Evolutionary conservation across 2,888 invertebrate species (phyloP).

Genomic region (Charanyca ferruginea): DNA sequence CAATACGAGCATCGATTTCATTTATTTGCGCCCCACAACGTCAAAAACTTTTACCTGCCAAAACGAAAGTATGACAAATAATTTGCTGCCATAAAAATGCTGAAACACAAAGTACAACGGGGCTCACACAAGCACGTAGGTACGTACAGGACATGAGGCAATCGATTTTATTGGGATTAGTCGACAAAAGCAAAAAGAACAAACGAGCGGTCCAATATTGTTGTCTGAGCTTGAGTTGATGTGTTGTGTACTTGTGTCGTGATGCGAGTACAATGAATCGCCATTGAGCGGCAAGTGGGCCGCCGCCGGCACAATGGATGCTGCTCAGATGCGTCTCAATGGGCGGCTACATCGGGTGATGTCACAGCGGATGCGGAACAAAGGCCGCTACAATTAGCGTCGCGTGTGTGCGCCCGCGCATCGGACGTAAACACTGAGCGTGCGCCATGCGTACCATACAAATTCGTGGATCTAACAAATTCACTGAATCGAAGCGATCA

Average conservation of each 20-base stretch:
- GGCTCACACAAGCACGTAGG: background rate
- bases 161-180: constrained; percentile 17
- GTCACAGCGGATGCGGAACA: constrained; percentile 84
- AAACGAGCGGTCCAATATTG: constrained; percentile 34
- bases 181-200: constrained; percentile 39
- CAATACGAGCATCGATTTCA: constrained; percentile 54
- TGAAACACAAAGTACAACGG: constrained; percentile 2
- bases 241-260: constrained; percentile 34
- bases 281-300: constrained; percentile 77
- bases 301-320: constrained; percentile 75
- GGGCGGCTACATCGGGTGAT: constrained; percentile 68
- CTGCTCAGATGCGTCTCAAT: constrained; percentile 73
- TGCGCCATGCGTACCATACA: constrained; percentile 25
- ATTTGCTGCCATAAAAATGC: constrained; percentile 12
- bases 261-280: constrained; percentile 72
- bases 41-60: constrained; percentile 40
- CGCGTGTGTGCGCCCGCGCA: constrained; percentile 55
- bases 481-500: constrained; percentile 28
- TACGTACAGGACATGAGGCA: background rate
- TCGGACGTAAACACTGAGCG: constrained; percentile 54
- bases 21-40: constrained; percentile 60
- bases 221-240: constrained; percentile 23
- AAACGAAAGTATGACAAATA: constrained; percentile 36
- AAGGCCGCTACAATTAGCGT: constrained; percentile 78
- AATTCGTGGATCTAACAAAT: constrained; percentile 35